These are phyloP conservation scores for Phorcus lineatus DNA, from an alignment of 2,888 invertebrate genomes.

Conservation along the genomic window DNA sequence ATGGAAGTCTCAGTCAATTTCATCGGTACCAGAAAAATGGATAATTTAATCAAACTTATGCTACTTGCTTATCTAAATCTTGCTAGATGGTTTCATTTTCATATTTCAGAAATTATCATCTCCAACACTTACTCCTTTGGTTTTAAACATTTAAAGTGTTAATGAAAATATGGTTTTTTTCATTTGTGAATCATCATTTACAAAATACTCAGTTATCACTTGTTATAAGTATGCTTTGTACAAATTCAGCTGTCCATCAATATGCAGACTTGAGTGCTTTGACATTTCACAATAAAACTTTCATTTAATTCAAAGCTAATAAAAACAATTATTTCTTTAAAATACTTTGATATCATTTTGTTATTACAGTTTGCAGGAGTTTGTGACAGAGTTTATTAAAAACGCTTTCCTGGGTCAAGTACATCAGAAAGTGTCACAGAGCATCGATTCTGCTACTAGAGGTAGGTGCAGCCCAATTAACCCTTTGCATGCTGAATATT, in stretches of 20 bases:
- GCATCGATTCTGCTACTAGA: conserved; percentile 84
- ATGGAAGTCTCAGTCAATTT: background rate
- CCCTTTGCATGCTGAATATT: too few species aligned
- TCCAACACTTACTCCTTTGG: too few species aligned
- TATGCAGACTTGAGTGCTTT: too few species aligned
- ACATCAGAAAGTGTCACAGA: conserved; percentile 80
- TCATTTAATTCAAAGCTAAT: background rate
- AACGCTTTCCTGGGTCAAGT: conserved; percentile 88
- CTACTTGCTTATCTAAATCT: too few species aligned
- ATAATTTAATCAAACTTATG: background rate
- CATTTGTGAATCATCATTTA: too few species aligned
- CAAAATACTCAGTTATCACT: too few species aligned
- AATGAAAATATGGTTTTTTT: too few species aligned
- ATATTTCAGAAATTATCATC: too few species aligned
- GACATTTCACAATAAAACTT: background rate
- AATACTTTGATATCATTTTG: background rate
- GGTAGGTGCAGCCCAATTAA: conserved; percentile 70
- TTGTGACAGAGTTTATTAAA: conserved; percentile 90
- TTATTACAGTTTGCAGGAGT: conserved; percentile 85
- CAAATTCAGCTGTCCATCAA: background rate
- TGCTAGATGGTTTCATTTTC: too few species aligned
- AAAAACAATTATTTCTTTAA: background rate
- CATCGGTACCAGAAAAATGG: background rate
- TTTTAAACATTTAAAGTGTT: too few species aligned
- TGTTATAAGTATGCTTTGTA: too few species aligned